Percentiles rank a stretch among this genome's conserved stretches.
These are phyloP conservation scores for Lochmaea crataegi DNA, from an alignment of 2,888 invertebrate species.

Conservation along the genomic window DNA sequence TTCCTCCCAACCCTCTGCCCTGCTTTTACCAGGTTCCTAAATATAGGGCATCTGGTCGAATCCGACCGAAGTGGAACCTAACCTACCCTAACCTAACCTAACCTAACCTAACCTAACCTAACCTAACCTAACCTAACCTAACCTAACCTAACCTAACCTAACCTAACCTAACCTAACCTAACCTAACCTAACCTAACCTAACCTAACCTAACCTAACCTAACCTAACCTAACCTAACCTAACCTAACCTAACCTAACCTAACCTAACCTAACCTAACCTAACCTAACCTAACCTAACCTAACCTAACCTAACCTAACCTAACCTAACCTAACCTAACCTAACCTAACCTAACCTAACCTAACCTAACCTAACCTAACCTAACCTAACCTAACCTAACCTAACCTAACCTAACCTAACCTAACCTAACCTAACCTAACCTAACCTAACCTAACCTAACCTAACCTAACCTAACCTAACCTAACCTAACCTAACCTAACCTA, in stretches of 20 bases:
- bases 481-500: too few relatives aligned
- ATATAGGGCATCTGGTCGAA: too few relatives aligned
- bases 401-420: slow-evolving; percentile 42
- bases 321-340: slow-evolving; percentile 43
- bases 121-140: too few relatives aligned
- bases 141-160: too few relatives aligned
- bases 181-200: slow-evolving; percentile 40
- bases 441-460: slow-evolving; percentile 43
- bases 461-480: slow-evolving; percentile 34
- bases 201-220: slow-evolving; percentile 42
- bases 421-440: slow-evolving; percentile 41
- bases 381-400: slow-evolving; percentile 42
- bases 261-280: slow-evolving; percentile 43
- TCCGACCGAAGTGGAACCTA: slow-evolving; percentile 13
- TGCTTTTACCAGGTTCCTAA: too few relatives aligned
- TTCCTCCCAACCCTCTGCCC: too few relatives aligned
- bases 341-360: slow-evolving; percentile 44
- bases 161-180: too few relatives aligned
- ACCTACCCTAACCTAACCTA: slow-evolving; percentile 7
- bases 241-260: slow-evolving; percentile 43
- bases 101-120: too few relatives aligned
- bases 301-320: slow-evolving; percentile 44
- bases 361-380: slow-evolving; percentile 43
- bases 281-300: slow-evolving; percentile 43
- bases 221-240: slow-evolving; percentile 38